Conservation (phyloP, 2,888 invertebrate species). For the Seira sanloemensis region DNA sequence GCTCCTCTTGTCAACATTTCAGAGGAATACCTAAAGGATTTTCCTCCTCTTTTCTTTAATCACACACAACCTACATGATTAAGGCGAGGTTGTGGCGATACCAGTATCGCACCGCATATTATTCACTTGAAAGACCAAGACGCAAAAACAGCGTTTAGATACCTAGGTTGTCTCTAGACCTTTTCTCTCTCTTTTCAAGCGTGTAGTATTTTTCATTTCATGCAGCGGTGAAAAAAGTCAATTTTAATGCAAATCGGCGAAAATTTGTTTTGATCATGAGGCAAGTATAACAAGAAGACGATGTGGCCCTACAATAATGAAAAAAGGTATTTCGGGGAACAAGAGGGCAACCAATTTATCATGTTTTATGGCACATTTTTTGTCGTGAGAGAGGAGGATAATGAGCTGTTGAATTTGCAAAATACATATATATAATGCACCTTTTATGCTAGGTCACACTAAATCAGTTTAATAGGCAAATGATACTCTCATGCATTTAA, state of each 20-base stretch:
- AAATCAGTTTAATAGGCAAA: neutral
- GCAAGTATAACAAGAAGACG: neutral
- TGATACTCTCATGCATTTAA: neutral
- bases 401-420: constrained; percentile 55
- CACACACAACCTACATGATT: constrained; percentile 24
- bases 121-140: no score
- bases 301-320: neutral
- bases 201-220: neutral
- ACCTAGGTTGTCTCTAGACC: neutral
- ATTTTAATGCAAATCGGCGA: constrained; percentile 42
- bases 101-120: constrained; percentile 50
- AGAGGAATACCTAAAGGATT: neutral
- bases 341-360: constrained; percentile 28
- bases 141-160: neutral
- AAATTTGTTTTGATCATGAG: neutral
- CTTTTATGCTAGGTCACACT: constrained; percentile 36
- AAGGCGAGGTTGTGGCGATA: constrained; percentile 38
- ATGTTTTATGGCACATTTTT: constrained; percentile 23
- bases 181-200: no score
- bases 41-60: no score
- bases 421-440: no score
- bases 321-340: neutral
- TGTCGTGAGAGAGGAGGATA: constrained; percentile 51
- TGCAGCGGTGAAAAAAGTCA: neutral
- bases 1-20: neutral